Evolutionary conservation across 2,113 vertebrate genomes (phyloP), one percentile per base, ranked within the genome.

Genomic region (Aythya baeri): DNA sequence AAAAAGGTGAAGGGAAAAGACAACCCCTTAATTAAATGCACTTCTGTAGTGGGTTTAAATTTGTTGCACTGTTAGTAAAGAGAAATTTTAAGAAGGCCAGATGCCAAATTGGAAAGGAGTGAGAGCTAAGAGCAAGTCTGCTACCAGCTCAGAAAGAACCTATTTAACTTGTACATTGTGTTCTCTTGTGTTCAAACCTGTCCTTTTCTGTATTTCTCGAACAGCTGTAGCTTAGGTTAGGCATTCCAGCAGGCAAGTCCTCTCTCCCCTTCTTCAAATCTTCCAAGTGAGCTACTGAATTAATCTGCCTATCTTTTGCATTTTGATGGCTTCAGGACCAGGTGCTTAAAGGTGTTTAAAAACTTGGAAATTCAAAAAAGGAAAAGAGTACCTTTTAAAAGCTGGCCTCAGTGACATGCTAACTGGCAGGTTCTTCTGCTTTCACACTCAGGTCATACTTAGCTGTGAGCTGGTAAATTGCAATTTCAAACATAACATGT

Each of bases 101-200:
- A 50, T 87, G 93, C 86, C 93, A 96, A 91, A 94, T 63, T 95
- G 82, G 81, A 94, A 94, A 87, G 82, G 87, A 94, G 87, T 79
- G 82, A 91, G 91, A 91, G 74, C 71, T 94, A 66, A 79, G 29
- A 94, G 44, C 2, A 7, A 93, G 41, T 43, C 72, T 87, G 70
- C 50, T 93, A 89, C 89, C 88, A 93, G 85, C 75, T 83, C 80
- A 87, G 91, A 70, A 92, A 87, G 77, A 92, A 82, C n/a, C 71
- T 89, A 68, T 88, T 92, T 87, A 94, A 84, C 44, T 88, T 0
- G 31, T 88, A 94, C 94, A 63, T 92, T 91, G 70, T 94, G 94
- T 96, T 94, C 94, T 79, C 83, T 73, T 86, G 81, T 36, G 6
- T 92, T 86, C 83, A 94, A 70, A 93, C 62, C 81, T 90, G 83